Evolutionary conservation across 2,888 invertebrate species (phyloP).

Genomic region (Patella depressa): DNA sequence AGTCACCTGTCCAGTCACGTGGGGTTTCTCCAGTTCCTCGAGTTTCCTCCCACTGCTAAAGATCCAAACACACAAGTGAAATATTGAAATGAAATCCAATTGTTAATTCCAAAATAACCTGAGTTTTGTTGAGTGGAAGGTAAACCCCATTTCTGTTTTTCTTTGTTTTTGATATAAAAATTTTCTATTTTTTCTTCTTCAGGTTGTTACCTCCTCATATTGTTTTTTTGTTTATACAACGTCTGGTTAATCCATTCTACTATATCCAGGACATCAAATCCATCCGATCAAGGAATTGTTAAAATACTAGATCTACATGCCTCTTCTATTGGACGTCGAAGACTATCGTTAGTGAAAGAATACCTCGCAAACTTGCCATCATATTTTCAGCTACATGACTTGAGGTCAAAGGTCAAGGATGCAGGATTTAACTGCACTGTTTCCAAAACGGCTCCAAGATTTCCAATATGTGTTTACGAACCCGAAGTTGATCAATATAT

Average conservation of each 20-base stretch:
- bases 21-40: too few relatives aligned
- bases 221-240: neutral
- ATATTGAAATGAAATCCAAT: too few relatives aligned
- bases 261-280: neutral
- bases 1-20: too few relatives aligned
- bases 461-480: conserved; percentile 57
- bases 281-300: neutral
- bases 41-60: too few relatives aligned
- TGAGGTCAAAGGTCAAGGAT: conserved; percentile 14
- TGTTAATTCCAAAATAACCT: too few relatives aligned
- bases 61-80: too few relatives aligned
- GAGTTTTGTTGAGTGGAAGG: too few relatives aligned
- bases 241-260: conserved; percentile 2
- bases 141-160: too few relatives aligned
- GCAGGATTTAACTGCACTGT: conserved; percentile 41
- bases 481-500: conserved; percentile 53
- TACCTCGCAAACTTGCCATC: conserved; percentile 22
- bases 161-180: neutral
- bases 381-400: conserved; percentile 28
- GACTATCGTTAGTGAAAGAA: conserved; percentile 21
- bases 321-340: conserved; percentile 7
- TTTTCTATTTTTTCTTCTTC: neutral
- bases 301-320: neutral
- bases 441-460: conserved; percentile 45
- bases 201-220: neutral